These are phyloP conservation scores for Listronotus oregonensis DNA, from an alignment of 1,140 invertebrate genomes.

Conservation along the genomic window DNA sequence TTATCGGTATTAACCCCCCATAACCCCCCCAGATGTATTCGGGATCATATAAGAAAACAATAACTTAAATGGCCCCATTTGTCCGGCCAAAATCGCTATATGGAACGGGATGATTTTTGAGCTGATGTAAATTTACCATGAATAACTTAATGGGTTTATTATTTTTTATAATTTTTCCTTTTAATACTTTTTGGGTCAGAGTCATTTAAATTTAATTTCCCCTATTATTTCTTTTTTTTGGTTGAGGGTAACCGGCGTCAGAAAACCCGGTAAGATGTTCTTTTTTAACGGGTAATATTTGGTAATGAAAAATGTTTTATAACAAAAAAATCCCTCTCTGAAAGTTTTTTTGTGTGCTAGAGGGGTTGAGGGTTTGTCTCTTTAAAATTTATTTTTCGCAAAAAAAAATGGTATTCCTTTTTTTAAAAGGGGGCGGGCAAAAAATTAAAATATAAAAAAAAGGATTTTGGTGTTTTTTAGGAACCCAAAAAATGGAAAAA, in stretches of 20 bases:
- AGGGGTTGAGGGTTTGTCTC: too few species aligned
- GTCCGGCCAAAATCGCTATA: conserved; percentile 32
- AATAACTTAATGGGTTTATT: conserved; percentile 41
- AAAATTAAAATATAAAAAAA: too few species aligned
- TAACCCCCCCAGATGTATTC: conserved; percentile 13
- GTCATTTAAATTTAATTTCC: conserved; percentile 24
- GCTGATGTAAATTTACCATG: conserved; percentile 33
- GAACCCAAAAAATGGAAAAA: too few species aligned
- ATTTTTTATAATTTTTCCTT: conserved; percentile 33
- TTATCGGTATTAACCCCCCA: conserved; percentile 35
- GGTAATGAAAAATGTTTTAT: too few species aligned
- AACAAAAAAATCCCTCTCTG: too few species aligned
- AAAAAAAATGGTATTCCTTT: too few species aligned
- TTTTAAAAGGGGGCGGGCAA: too few species aligned
- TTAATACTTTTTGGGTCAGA: conserved; percentile 17
- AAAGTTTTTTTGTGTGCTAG: too few species aligned
- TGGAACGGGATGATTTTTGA: conserved; percentile 29
- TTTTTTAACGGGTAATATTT: background rate
- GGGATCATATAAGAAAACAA: conserved; percentile 26
- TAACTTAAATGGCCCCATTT: conserved; percentile 27
- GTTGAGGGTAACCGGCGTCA: conserved; percentile 5
- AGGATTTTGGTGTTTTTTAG: too few species aligned
- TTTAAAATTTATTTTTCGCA: too few species aligned
- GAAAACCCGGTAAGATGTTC: conserved; percentile 10
- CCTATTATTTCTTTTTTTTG: conserved; percentile 17